Evolutionary conservation across 1,140 invertebrate genomes (phyloP).

Genomic region (Lucilia cuprina): DNA sequence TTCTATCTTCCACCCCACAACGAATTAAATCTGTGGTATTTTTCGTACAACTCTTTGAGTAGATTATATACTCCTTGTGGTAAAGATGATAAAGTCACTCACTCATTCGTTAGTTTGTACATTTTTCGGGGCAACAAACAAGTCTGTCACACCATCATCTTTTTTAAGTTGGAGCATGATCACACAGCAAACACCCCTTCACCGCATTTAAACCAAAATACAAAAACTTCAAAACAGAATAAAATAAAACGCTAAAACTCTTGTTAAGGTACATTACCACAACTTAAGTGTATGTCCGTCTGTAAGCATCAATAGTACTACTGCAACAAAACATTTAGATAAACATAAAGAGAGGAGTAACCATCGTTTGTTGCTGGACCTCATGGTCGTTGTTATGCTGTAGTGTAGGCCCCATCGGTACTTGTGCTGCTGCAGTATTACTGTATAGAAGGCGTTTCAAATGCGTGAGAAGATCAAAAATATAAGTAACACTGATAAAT

Average conservation of each 20-base stretch:
- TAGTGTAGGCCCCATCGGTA: neutral
- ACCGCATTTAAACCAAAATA: neutral
- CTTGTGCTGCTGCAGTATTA: neutral
- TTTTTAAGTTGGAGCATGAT: constrained; percentile 1
- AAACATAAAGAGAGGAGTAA: neutral
- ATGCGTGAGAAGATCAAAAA: constrained; percentile 34
- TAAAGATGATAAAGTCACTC: constrained; percentile 25
- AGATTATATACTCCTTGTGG: constrained; percentile 25
- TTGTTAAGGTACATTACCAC: neutral
- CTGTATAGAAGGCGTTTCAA: constrained; percentile 23
- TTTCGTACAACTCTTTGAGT: neutral
- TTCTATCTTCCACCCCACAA: neutral
- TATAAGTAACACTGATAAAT: constrained; percentile 31
- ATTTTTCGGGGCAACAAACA: constrained; percentile 1
- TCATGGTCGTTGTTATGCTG: constrained; percentile 22
- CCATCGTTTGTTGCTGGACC: neutral
- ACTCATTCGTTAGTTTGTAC: neutral
- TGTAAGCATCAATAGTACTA: neutral
- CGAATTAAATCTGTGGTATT: neutral
- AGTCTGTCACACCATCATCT: constrained; percentile 27
- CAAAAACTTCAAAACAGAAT: neutral
- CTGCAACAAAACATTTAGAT: neutral
- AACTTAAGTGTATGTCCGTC: neutral
- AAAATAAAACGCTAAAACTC: neutral
- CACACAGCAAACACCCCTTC: neutral